These are phyloP conservation scores for Blera fallax DNA, from an alignment of 2,888 invertebrate genomes.

Conservation along the genomic window DNA sequence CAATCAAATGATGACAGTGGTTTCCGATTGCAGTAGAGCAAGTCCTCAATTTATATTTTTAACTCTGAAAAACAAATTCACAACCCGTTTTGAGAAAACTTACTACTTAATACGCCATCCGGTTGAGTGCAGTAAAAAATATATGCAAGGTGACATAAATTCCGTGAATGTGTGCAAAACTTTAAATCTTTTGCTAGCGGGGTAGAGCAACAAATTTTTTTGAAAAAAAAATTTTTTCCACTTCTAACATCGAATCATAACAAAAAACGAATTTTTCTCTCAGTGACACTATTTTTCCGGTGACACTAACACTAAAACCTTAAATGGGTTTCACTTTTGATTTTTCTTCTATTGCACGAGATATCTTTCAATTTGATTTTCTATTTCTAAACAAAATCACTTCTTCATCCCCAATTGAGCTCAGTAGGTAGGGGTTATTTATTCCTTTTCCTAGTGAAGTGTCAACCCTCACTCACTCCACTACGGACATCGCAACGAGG, in stretches of 20 bases:
- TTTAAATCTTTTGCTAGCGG: conserved; percentile 16
- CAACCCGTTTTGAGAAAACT: conserved; percentile 53
- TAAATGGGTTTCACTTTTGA: conserved; percentile 48
- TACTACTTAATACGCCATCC: conserved; percentile 51
- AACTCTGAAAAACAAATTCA: conserved; percentile 27
- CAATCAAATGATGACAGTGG: conserved; percentile 24
- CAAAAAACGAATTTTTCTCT: conserved; percentile 7
- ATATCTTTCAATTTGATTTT: conserved; percentile 17
- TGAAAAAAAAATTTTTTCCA: conserved; percentile 9
- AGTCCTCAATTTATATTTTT: conserved; percentile 22
- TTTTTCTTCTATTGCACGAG: conserved; percentile 7
- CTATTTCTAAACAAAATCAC: conserved; percentile 41
- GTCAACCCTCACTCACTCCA: conserved; percentile 60
- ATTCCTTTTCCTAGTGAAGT: conserved; percentile 51
- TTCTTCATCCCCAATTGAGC: conserved; percentile 25
- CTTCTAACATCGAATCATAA: conserved; percentile 21
- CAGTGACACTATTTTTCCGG: conserved; percentile 49
- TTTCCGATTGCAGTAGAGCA: conserved; percentile 39
- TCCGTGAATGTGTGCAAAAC: conserved; percentile 49
- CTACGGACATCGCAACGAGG: conserved; percentile 50
- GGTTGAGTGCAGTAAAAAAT: conserved; percentile 29
- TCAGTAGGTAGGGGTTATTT: conserved; percentile 31
- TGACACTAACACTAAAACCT: conserved; percentile 30
- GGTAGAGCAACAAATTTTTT: not conserved
- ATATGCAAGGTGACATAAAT: conserved; percentile 57